phyloP scores from a whole-genome alignment of 30 jellyfish, hydroid and myxozoan genomes.

The Turritopsis dohrnii region DNA sequence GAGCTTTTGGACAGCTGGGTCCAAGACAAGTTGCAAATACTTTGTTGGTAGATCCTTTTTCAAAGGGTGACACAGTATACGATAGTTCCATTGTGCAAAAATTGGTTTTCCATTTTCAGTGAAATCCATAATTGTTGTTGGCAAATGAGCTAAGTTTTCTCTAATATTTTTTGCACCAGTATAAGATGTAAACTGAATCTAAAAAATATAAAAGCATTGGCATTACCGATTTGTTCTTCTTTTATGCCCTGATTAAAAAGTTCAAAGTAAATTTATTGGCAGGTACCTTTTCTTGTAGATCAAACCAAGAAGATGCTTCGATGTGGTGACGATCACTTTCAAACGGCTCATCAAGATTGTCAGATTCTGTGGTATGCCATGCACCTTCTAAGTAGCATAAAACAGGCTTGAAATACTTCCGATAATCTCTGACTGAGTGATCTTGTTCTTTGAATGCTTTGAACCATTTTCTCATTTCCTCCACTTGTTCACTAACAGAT shows the following conservation, averaged over 20 bases:
- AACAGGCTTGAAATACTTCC: slow-evolving; percentile 64
- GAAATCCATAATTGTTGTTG: slow-evolving; percentile 79
- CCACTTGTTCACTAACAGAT: slow-evolving; percentile 37
- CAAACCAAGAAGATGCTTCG: slow-evolving; percentile 83
- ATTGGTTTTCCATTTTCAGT: slow-evolving; percentile 59
- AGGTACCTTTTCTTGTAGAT: slow-evolving; percentile 38
- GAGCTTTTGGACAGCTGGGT: slow-evolving; percentile 59
- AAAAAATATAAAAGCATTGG: neutral
- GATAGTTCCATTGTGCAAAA: slow-evolving; percentile 94
- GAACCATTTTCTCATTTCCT: slow-evolving; percentile 92
- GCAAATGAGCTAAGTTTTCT: slow-evolving; percentile 81
- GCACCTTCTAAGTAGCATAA: slow-evolving; percentile 95
- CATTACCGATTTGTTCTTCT: neutral
- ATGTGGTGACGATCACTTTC: slow-evolving; percentile 86
- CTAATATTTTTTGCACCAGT: slow-evolving; percentile 67
- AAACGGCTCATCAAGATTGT: slow-evolving; percentile 48
- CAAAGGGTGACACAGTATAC: slow-evolving; percentile 77
- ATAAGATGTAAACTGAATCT: slow-evolving; percentile 55
- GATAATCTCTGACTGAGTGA: slow-evolving; percentile 62
- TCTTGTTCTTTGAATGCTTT: slow-evolving; percentile 80
- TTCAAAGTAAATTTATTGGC: too few species aligned
- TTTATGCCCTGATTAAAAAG: neutral
- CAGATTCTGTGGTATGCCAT: slow-evolving; percentile 66
- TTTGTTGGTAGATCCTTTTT: slow-evolving; percentile 57
- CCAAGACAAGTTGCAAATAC: slow-evolving; percentile 54